Evolutionary conservation across 2,797 vertebrate species (phyloP).

Genomic region (Periophthalmus magnuspinnatus): DNA sequence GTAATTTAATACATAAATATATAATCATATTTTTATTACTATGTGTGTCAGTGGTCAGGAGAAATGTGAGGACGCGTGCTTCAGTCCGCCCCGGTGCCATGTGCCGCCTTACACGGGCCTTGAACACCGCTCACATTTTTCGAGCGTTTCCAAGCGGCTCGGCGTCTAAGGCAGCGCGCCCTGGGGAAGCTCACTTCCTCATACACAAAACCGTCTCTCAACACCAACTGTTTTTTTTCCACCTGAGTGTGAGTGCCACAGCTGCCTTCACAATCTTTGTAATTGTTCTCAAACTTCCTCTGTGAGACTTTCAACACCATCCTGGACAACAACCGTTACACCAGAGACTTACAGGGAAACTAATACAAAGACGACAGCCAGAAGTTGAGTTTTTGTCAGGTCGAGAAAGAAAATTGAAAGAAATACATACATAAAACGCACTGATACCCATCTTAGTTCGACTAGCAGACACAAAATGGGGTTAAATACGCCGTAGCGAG

Average conservation of each 20-base stretch:
- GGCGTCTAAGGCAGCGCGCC: constrained; percentile 22
- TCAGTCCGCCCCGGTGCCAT: constrained; percentile 11
- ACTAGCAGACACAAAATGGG: constrained; percentile 47
- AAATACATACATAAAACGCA: too few species aligned
- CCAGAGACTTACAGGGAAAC: not conserved
- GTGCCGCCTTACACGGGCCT: constrained; percentile 19
- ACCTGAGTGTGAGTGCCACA: constrained; percentile 22
- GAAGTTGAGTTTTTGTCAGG: not conserved
- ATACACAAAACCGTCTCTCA: constrained; percentile 45
- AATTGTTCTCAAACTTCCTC: constrained; percentile 57
- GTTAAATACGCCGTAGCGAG: constrained; percentile 15
- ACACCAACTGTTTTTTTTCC: constrained; percentile 21
- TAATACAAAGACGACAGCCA: not conserved
- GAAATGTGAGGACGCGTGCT: constrained; percentile 53
- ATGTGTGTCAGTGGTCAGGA: not conserved
- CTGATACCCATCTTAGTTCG: too few species aligned
- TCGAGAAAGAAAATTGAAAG: too few species aligned
- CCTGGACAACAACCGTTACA: not conserved
- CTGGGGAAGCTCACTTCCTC: constrained; percentile 61
- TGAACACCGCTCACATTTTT: constrained; percentile 13
- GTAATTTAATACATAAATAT: not conserved
- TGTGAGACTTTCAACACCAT: constrained; percentile 18
- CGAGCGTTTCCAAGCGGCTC: constrained; percentile 42
- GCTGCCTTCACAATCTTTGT: constrained; percentile 39
- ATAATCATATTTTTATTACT: not conserved